A percentile compares a stretch with the other conserved stretches of the same genome.
Evolutionary conservation across 2,797 vertebrate genomes (phyloP).

Genomic region (Jordanella pulchra): DNA sequence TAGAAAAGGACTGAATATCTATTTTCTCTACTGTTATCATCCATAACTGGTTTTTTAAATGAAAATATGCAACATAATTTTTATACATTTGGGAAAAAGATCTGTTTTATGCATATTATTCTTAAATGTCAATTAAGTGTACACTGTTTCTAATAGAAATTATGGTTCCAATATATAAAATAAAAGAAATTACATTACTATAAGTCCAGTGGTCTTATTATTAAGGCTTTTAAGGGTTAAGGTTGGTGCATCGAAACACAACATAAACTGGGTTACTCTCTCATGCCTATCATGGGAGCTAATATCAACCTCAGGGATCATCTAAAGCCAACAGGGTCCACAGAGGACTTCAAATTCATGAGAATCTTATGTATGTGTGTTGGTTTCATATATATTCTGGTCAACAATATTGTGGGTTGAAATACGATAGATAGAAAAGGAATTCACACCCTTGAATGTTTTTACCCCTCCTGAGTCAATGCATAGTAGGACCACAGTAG

Average conservation of each 20-base stretch:
- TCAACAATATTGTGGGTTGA: conserved; percentile 32
- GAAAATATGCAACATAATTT: conserved; percentile 13
- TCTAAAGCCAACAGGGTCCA: conserved; percentile 65
- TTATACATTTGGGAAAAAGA: neutral
- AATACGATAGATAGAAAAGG: conserved; percentile 26
- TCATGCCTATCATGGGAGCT: conserved; percentile 72
- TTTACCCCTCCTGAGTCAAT: neutral
- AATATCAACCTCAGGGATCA: conserved; percentile 74
- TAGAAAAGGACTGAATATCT: conserved; percentile 70
- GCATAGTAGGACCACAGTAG: neutral
- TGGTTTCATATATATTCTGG: conserved; percentile 40
- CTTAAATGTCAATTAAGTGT: neutral
- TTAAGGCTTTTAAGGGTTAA: conserved; percentile 60
- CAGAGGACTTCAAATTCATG: conserved; percentile 66
- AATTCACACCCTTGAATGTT: conserved; percentile 4
- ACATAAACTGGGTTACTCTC: conserved; percentile 63
- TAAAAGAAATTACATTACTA: conserved; percentile 8
- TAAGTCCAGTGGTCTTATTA: conserved; percentile 45
- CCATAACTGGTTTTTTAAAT: conserved; percentile 33
- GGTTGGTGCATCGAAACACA: conserved; percentile 62
- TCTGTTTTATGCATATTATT: neutral
- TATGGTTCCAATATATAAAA: conserved; percentile 24
- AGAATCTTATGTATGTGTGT: conserved; percentile 35
- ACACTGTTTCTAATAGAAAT: conserved; percentile 17
- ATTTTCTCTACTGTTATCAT: conserved; percentile 50